phyloP scores from a whole-genome alignment of 2,797 vertebrate genomes.

The Sebastes goodei region DNA sequence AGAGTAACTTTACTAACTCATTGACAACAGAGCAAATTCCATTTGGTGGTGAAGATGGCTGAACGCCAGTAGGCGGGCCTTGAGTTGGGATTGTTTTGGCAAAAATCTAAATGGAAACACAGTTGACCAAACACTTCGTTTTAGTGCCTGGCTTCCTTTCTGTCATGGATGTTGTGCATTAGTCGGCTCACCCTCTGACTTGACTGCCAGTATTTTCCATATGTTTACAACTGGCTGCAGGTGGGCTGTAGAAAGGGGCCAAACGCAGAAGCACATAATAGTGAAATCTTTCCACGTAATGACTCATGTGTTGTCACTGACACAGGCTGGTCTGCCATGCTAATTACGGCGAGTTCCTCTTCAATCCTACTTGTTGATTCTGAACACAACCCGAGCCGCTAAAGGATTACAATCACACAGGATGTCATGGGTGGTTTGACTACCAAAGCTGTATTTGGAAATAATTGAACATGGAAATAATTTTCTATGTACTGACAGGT shows the following conservation, averaged over 20 bases:
- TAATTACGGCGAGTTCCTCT: slow-evolving; percentile 26
- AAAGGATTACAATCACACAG: slow-evolving; percentile 33
- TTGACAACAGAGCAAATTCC: neutral
- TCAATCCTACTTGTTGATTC: slow-evolving; percentile 32
- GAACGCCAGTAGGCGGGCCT: neutral
- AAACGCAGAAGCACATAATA: neutral
- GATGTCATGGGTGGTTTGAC: slow-evolving; percentile 34
- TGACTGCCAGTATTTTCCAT: slow-evolving; percentile 3
- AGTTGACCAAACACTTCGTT: neutral
- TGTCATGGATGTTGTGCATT: neutral
- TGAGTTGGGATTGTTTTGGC: neutral
- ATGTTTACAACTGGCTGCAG: slow-evolving; percentile 38
- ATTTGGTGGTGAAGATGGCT: neutral
- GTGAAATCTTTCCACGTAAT: slow-evolving; percentile 14
- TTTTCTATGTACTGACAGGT: slow-evolving; percentile 4
- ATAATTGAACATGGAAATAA: slow-evolving; percentile 22
- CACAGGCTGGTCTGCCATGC: neutral
- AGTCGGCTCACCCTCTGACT: neutral
- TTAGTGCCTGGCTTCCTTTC: neutral
- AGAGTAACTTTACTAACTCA: neutral
- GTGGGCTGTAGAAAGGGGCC: neutral
- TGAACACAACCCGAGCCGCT: slow-evolving; percentile 7
- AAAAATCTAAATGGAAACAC: neutral
- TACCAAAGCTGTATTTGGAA: neutral
- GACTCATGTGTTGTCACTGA: slow-evolving; percentile 36